These are phyloP conservation scores for Colistium nudipinnis DNA, from an alignment of 2,113 vertebrate genomes.

Conservation along the genomic window DNA sequence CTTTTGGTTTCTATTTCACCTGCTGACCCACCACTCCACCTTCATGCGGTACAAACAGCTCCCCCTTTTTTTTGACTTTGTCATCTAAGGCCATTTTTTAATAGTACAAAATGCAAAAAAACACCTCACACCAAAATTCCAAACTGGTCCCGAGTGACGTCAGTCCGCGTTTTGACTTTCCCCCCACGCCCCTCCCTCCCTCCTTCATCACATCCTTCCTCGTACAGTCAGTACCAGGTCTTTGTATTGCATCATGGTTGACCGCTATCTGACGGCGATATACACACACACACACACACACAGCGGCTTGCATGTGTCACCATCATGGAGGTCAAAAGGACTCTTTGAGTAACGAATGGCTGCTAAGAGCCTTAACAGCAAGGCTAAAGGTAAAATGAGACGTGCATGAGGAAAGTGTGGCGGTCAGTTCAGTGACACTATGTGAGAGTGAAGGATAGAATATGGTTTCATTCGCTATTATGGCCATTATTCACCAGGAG, in stretches of 20 bases:
- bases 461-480: too few relatives aligned
- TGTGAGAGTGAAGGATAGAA: too few relatives aligned
- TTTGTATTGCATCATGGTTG: neutral
- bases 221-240: neutral
- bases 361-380: neutral
- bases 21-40: conserved; percentile 5
- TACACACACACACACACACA: neutral
- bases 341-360: neutral
- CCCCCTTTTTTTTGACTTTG: neutral
- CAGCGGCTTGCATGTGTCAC: too few relatives aligned
- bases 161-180: conserved; percentile 14
- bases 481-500: neutral
- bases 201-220: neutral
- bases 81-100: conserved; percentile 55
- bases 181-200: neutral
- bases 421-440: neutral
- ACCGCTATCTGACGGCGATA: neutral
- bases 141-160: conserved; percentile 3
- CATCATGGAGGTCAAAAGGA: conserved; percentile 17
- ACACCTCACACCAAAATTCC: conserved; percentile 30
- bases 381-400: neutral
- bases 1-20: conserved; percentile 66
- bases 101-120: conserved; percentile 43
- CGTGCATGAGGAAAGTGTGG: neutral
- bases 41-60: conserved; percentile 41